Base-by-base conservation (phyloP, 53 echinoderm and acorn worm genomes). In the Hippasteria phrygiana region DNA sequence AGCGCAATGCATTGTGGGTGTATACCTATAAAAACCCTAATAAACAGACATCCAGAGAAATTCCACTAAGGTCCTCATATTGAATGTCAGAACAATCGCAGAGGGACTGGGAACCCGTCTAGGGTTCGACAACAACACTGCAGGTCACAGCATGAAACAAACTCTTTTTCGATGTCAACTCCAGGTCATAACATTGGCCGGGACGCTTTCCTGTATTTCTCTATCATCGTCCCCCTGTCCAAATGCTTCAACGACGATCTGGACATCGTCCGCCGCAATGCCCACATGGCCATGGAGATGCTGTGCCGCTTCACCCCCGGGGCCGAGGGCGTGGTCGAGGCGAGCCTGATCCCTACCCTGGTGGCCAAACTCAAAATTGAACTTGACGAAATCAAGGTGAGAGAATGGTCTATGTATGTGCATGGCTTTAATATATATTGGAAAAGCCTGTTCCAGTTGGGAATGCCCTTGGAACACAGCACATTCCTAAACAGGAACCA, bases 211-310 rank as follows among this genome's bases (percentile, higher is more conserved):
- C 89, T 98, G 33, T 92, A 94, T 12, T 87, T 31, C 81, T 84
- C 89, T 37, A 98, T 98, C 87, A 98, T 95, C 70, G 50, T 89
- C 20, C 98, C 95, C 2, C 83, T 97, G 5, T 95, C 98, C 16
- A 92, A 66, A 73, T 83, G 95, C 11, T 98, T 95, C 74, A 91
- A 95, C 62, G 98, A 98, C 62, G 86, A 95, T 20, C 84, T 95
- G 26, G 95, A 94, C 75, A 87, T 98, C 12, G 98, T 98, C 10
- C 62, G 98, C 33, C 80, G 91, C 34, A 97, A 97, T 35, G 73
- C 98, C 8, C 98, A 97, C 87, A 97, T 94, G 98, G 98, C 98
- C 29, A 87, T 97, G 31, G 95, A 95, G 91, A 97, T 97, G 98
- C 93, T 97, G 73, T 87, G 95, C 20, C 95, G 92, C 72, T 95